Conservation (phyloP, 2,888 invertebrate genomes). For the Neoaliturus tenellus region DNA sequence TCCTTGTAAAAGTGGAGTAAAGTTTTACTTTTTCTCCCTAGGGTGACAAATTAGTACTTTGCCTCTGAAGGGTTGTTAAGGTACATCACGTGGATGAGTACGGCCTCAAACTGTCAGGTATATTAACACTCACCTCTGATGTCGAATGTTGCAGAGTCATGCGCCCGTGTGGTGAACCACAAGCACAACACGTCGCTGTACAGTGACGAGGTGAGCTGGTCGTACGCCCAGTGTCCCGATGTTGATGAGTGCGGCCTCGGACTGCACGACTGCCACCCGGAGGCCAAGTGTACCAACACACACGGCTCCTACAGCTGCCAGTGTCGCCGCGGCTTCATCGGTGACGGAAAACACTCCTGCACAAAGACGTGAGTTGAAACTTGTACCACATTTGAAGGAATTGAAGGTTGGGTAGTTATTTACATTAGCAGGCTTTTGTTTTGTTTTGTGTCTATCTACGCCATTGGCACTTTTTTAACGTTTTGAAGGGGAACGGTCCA, state of each 20-base stretch:
- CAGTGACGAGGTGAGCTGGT: constrained; percentile 85
- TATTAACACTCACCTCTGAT: no score
- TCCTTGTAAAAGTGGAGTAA: no score
- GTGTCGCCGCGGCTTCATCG: constrained; percentile 91
- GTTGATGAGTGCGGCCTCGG: constrained; percentile 95
- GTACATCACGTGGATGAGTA: no score
- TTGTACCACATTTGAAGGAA: no score
- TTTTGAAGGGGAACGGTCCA: no score
- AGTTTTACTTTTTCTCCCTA: no score
- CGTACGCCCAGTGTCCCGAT: constrained; percentile 94
- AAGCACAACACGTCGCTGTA: constrained; percentile 73
- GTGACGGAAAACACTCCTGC: constrained; percentile 90
- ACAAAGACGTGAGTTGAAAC: constrained; percentile 80
- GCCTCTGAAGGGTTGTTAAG: no score
- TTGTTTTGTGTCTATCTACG: no score
- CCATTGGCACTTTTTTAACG: no score
- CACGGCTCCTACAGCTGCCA: constrained; percentile 93
- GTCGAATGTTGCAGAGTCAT: constrained; percentile 70
- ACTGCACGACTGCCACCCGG: constrained; percentile 91
- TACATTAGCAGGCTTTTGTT: no score
- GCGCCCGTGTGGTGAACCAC: constrained; percentile 80
- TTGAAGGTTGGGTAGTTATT: neutral
- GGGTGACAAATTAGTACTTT: no score
- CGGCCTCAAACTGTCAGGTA: no score
- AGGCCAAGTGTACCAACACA: constrained; percentile 95